phyloP scores from a whole-genome alignment of 2,113 vertebrate species.

The Dolichotis patagonum region DNA sequence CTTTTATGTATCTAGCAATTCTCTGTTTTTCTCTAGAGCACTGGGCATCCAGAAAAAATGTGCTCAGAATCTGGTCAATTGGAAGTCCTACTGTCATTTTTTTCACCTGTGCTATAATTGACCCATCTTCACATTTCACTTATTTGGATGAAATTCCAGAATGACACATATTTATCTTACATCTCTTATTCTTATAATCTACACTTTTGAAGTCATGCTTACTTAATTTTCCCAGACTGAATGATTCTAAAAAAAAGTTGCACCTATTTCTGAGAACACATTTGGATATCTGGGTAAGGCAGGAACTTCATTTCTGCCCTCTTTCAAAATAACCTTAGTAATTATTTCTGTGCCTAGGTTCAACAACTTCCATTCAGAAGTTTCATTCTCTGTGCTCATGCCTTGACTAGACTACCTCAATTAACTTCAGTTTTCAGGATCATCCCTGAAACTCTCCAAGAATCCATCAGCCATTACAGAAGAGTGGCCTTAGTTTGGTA shows the following conservation, averaged over 20 bases:
- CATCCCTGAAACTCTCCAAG: background rate
- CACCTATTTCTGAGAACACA: background rate
- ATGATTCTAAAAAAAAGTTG: background rate
- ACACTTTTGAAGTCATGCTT: background rate
- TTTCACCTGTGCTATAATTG: background rate
- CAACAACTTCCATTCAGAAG: background rate
- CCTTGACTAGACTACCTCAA: background rate
- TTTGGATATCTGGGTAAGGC: background rate
- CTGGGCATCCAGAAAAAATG: background rate
- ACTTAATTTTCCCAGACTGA: background rate
- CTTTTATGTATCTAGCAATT: background rate
- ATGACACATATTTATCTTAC: background rate
- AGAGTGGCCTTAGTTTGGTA: background rate
- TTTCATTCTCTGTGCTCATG: background rate
- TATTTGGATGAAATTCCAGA: background rate
- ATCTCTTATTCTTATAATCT: background rate
- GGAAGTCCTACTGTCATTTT: background rate
- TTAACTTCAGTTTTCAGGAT: slow-evolving; percentile 24
- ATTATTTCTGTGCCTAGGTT: background rate
- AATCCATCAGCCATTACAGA: background rate
- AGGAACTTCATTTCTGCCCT: background rate
- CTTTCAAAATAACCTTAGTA: background rate
- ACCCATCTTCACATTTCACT: background rate
- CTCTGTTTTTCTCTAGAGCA: background rate
- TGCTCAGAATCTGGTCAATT: background rate